phyloP scores from a whole-genome alignment of 1,140 invertebrate genomes.

The Asobara japonica region DNA sequence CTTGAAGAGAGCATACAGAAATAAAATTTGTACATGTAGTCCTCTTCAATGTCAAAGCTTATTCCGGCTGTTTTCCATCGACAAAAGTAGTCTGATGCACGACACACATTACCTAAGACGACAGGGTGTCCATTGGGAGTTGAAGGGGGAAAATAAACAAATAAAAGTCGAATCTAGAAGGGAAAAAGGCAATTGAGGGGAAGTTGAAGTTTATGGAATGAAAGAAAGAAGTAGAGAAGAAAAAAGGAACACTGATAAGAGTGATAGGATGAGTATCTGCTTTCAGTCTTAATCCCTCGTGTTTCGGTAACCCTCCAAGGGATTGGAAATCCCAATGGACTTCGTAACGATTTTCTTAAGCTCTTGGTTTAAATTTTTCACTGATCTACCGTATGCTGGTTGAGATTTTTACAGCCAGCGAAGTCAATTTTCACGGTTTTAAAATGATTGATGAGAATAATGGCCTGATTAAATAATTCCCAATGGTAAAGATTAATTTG shows the following conservation, averaged over 20 bases:
- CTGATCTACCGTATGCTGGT: background rate
- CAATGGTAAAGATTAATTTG: no score
- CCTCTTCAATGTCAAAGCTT: background rate
- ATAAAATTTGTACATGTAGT: background rate
- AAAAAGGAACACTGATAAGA: background rate
- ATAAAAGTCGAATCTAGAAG: background rate
- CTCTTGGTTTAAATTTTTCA: background rate
- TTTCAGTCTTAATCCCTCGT: background rate
- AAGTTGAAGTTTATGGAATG: background rate
- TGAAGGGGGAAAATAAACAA: background rate
- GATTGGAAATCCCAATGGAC: background rate
- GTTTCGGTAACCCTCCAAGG: background rate
- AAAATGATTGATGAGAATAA: background rate
- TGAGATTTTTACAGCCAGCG: no score
- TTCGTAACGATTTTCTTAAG: background rate
- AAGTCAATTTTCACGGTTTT: background rate
- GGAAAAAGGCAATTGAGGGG: background rate
- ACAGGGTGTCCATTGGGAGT: background rate
- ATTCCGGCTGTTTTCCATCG: background rate
- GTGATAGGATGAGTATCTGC: conserved; percentile 3
- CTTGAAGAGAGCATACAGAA: no score
- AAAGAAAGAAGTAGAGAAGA: background rate
- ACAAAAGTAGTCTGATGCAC: background rate
- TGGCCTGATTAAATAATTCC: no score
- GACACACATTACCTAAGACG: background rate